Base-by-base conservation (phyloP, 2,797 vertebrate species). In the Poecilia gillii region DNA sequence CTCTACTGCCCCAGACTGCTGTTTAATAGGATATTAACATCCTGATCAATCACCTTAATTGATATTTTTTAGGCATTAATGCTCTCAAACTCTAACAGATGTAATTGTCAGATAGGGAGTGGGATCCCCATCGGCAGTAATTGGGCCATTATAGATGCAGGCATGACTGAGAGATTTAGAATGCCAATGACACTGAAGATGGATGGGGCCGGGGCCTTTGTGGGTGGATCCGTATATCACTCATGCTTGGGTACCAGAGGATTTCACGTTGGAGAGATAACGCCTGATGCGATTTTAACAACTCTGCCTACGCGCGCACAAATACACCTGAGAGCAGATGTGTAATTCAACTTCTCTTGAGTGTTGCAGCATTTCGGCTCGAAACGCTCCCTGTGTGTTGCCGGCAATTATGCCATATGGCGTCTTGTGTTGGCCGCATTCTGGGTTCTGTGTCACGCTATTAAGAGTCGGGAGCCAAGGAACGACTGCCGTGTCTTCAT, bases 41-140 rank as follows among this genome's bases (percentile, higher is more conserved):
- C 94, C 94, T 95, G 94, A 96, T 96, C 95, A 96, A 96, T 96
- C 95, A 95, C 91, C 93, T 94, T 95, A 96, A 96, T 96, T 96
- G 93, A 95, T 95, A 95, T 95, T 95, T 96, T 94, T 95, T 94
- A 94, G 93, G 94, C 94, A 95, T 95, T 96, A 95, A 95, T 90
- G 91, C 93, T 94, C 92, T 95, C 93, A 92, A 93, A 95, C 87
- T 92, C 94, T 91, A 95, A 95, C 94, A 95, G 94, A 95, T 96
- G 94, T 95, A 94, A 96, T 95, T 95, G 95, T 96, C 95, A 94
- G 92, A 94, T 89, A 90, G 93, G 92, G 93, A 95, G 87, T 93
- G 88, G 91, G 91, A 95, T 93, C 92, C 94, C 95, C 93, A 92
- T 94, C 86, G 94, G 93, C 94, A 94, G 95, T 95, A 95, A 96